phyloP scores from a whole-genome alignment of 2,888 invertebrate species.

The Rhagophthalmus giganteus region DNA sequence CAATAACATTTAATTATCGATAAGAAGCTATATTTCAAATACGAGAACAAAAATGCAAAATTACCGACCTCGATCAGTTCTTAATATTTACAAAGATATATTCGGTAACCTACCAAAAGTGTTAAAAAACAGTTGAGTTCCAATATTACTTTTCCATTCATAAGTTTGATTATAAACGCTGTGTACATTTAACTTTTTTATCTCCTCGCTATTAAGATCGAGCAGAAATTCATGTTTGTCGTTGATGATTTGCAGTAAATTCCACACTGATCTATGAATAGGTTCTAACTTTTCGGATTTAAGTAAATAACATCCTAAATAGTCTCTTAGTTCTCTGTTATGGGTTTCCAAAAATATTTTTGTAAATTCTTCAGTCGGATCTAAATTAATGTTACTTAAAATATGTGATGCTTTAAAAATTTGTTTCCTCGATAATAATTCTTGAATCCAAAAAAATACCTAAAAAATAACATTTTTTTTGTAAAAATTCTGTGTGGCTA shows the following conservation, averaged over 20 bases:
- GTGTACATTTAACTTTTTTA: constrained; percentile 57
- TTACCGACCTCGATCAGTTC: no score
- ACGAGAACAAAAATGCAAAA: no score
- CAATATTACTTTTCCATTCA: constrained; percentile 62
- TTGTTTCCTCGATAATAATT: constrained; percentile 64
- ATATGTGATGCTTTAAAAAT: constrained; percentile 68
- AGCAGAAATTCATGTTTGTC: constrained; percentile 24
- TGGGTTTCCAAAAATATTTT: constrained; percentile 62
- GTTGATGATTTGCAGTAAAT: constrained; percentile 51
- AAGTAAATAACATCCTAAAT: constrained; percentile 67
- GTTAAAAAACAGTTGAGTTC: constrained; percentile 62
- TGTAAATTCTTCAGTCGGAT: constrained; percentile 62
- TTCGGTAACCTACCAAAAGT: constrained; percentile 56
- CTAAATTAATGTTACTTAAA: constrained; percentile 64
- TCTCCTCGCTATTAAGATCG: constrained; percentile 38
- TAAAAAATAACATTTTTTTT: constrained; percentile 45
- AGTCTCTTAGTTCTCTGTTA: constrained; percentile 64
- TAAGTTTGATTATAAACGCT: constrained; percentile 54
- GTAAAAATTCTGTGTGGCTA: no score
- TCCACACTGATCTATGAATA: constrained; percentile 52
- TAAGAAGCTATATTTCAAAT: no score
- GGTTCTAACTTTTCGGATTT: constrained; percentile 54
- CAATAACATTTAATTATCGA: no score
- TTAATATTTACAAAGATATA: no score
- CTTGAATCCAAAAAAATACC: constrained; percentile 67